phyloP scores from a whole-genome alignment of 2,888 invertebrate species.

The Gymnocheta viridis region DNA sequence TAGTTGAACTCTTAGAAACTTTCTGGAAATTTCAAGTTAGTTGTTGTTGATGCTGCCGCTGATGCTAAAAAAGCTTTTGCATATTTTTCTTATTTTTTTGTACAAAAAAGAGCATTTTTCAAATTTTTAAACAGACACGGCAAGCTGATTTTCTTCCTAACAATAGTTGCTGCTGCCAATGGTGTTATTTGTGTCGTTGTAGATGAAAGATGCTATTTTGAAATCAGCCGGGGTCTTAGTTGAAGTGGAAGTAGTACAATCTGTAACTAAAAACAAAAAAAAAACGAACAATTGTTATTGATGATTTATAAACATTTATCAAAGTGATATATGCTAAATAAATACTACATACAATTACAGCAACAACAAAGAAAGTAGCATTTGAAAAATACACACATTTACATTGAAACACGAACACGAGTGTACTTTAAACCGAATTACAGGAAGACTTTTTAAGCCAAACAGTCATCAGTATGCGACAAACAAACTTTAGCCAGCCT shows the following conservation, averaged over 20 bases:
- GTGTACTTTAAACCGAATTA: neutral
- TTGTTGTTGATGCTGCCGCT: slow-evolving; percentile 3
- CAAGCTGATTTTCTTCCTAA: slow-evolving; percentile 33
- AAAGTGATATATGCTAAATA: slow-evolving; percentile 72
- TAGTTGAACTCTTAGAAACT: slow-evolving; percentile 31
- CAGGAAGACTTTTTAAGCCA: slow-evolving; percentile 44
- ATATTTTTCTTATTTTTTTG: slow-evolving; percentile 20
- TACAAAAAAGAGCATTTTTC: slow-evolving; percentile 2
- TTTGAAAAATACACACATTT: slow-evolving; percentile 12
- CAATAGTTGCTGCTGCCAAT: slow-evolving; percentile 27
- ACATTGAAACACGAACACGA: neutral
- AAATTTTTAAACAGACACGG: slow-evolving; percentile 24
- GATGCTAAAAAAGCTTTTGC: slow-evolving; percentile 47
- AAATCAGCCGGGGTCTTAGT: slow-evolving; percentile 51
- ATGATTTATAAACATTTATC: slow-evolving; percentile 72
- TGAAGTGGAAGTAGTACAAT: slow-evolving; percentile 54
- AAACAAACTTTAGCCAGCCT: slow-evolving; percentile 37
- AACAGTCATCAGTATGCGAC: slow-evolving; percentile 48
- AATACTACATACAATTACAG: slow-evolving; percentile 52
- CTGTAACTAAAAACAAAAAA: slow-evolving; percentile 46
- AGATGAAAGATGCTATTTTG: slow-evolving; percentile 36
- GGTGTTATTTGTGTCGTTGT: slow-evolving; percentile 39
- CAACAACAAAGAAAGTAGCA: slow-evolving; percentile 3
- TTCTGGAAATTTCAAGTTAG: slow-evolving; percentile 32
- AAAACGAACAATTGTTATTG: slow-evolving; percentile 65